phyloP scores from a whole-genome alignment of 1,140 invertebrate genomes.

The Megathymus violae region DNA sequence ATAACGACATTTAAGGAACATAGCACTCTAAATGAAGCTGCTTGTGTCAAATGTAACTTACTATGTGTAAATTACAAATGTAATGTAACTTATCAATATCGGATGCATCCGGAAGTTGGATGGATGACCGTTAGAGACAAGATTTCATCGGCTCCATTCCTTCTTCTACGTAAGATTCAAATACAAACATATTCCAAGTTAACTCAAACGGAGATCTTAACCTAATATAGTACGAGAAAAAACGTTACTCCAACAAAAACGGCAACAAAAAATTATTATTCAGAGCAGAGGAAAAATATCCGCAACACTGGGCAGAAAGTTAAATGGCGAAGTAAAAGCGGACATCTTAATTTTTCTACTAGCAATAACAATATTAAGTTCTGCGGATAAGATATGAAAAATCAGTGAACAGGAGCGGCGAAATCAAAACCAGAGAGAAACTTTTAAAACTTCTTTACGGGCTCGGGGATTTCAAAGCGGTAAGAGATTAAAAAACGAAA shows the following conservation, averaged over 20 bases:
- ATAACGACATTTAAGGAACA: too few species aligned
- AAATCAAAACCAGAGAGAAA: conserved; percentile 30
- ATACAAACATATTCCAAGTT: not conserved
- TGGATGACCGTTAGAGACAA: too few species aligned
- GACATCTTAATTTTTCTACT: conserved; percentile 29
- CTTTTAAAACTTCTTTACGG: conserved; percentile 30
- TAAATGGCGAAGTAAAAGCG: conserved; percentile 15
- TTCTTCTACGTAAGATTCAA: too few species aligned
- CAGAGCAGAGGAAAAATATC: conserved; percentile 7
- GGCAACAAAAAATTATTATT: not conserved
- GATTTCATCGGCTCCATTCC: too few species aligned
- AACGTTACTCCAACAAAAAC: not conserved
- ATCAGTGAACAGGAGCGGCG: conserved; percentile 18
- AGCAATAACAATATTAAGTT: conserved; percentile 34
- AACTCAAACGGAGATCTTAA: not conserved
- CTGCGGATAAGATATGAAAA: conserved; percentile 29
- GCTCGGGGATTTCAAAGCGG: conserved; percentile 26
- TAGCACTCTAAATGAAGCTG: too few species aligned
- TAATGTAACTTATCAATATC: too few species aligned
- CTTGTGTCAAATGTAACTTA: too few species aligned
- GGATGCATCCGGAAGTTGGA: too few species aligned
- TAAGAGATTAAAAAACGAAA: conserved; percentile 30
- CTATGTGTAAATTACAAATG: too few species aligned
- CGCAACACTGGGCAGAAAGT: not conserved
- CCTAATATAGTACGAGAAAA: not conserved